Conservation (phyloP, 1,140 invertebrate genomes). For the Diachasma alloeum region DNA sequence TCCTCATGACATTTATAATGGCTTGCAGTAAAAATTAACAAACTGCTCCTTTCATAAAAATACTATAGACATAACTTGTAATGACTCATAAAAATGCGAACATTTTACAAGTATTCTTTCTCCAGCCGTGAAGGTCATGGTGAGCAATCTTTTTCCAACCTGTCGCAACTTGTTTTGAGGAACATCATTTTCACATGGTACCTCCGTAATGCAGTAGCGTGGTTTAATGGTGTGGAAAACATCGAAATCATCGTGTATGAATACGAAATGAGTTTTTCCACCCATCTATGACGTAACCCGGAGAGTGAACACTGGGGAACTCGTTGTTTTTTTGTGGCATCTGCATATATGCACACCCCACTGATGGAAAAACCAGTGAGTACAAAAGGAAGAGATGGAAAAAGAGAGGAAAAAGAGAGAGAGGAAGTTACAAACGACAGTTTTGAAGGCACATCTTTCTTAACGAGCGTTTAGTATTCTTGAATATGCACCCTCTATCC, state of each 20-base stretch:
- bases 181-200: slow-evolving; percentile 52
- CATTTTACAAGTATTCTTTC: neutral
- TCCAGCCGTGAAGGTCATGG: slow-evolving; percentile 40
- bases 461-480: neutral
- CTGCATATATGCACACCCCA: slow-evolving; percentile 1
- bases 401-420: neutral
- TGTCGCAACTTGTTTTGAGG: slow-evolving; percentile 55
- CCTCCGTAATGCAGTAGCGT: slow-evolving; percentile 35
- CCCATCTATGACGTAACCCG: slow-evolving; percentile 46
- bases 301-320: neutral
- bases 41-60: no score
- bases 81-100: neutral
- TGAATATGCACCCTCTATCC: neutral
- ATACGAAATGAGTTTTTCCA: slow-evolving; percentile 60
- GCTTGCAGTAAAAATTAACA: no score
- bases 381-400: neutral
- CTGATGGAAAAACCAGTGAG: neutral
- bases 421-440: neutral
- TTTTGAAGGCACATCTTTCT: neutral
- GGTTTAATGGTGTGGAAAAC: slow-evolving; percentile 62
- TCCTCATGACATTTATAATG: neutral
- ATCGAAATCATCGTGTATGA: slow-evolving; percentile 61
- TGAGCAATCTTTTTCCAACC: slow-evolving; percentile 56
- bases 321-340: neutral
- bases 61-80: no score